Evolutionary conservation across 1,140 invertebrate genomes (phyloP), one percentile per base, ranked within the genome.

Genomic region (Yoshiicerus persimilis): DNA sequence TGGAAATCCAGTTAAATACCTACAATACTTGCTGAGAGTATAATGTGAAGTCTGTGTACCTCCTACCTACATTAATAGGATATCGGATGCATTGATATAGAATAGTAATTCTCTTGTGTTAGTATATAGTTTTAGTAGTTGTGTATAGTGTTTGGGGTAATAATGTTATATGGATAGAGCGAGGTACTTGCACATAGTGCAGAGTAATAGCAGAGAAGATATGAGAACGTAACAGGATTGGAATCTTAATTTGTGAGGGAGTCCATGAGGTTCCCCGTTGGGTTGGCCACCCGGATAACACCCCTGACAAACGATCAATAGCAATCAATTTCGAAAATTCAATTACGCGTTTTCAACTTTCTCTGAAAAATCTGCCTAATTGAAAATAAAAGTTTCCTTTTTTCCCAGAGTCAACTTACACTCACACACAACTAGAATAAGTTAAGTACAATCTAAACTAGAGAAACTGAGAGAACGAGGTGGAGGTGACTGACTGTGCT

Each of bases 301-400:
- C 75, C 77, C 85, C 86, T 47, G 41, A 87, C 47, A 34, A 23
- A 84, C 75, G 85, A 87, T 87, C 85, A 85, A 89, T 86, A 89
- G 85, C 88, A 89, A 89, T 87, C 88, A 89, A 87, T 87, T 89
- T 87, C 41, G 77, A 87, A 87, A 89, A 87, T 87, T 89, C 86
- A 89, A 87, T 87, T 87, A 89, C 80, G 70, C 75, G 75, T 89
- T 89, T 87, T 83, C 88, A 89, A 89, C 86, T 89, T 89, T 87
- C 88, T 32, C 84, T 89, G 56, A 89, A 89, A 89, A 89, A 89
- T 89, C 86, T 89, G 86, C 88, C 86, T 88, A 88, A 88, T 89
- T 89, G 88, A 87, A 89, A 89, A 87, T 87, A 89, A 87, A 89
- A 87, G 85, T 88, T 88, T 86, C 85, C 38, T 88, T 88, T 88